Base-by-base conservation (phyloP, 2,113 vertebrate genomes). In the Pseudorhombus dupliciocellatus region DNA sequence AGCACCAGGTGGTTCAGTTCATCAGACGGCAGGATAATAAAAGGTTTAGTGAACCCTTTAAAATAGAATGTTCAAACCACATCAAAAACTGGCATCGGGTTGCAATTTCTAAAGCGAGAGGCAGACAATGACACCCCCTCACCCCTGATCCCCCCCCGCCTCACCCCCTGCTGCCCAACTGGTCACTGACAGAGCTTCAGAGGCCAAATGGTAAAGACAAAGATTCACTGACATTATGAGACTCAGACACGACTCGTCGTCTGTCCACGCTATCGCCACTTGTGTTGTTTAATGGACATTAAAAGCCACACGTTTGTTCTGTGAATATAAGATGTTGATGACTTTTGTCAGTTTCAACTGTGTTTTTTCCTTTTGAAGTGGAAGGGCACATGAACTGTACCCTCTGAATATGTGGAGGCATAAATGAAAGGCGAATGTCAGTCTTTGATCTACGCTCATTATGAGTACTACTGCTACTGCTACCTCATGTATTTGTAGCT, bases 401-500 rank as follows among this genome's bases (percentile, higher is more conserved):
- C 18, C 5, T 44, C 40, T 28, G 25, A 55, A 26, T 20, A 25
- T 14, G 12, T 44, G 58, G 48, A 25, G 22, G 65, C 63, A 57
- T 22, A 34, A 40, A 30, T 67, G 53, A 22, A 57, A 57, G 31
- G 4, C 51, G 21, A 51, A n/a, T 50, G 73, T 60, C 24, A 25
- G 59, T 58, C 10, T 26, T 51, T 22, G 50, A 51, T 10, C n/a
- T 22, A 2, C 0, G 10, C 46, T 48, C 46, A 48, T 48, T 48
- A 48, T 1, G 18, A 20, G 8, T 48, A 26, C 48, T 30, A n/a
- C 44, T 14, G 24, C 21, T 37, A 21, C 48, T 37, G 56, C 64
- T 24, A 77, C 30, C 65, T 66, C 57, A 74, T 80, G 77, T 72
- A 55, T 37, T 61, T 31, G n/a, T 11, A 34, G 18, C 6, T 59